Evolutionary conservation across 2,797 vertebrate species (phyloP).

Genomic region (Danionella dracula): DNA sequence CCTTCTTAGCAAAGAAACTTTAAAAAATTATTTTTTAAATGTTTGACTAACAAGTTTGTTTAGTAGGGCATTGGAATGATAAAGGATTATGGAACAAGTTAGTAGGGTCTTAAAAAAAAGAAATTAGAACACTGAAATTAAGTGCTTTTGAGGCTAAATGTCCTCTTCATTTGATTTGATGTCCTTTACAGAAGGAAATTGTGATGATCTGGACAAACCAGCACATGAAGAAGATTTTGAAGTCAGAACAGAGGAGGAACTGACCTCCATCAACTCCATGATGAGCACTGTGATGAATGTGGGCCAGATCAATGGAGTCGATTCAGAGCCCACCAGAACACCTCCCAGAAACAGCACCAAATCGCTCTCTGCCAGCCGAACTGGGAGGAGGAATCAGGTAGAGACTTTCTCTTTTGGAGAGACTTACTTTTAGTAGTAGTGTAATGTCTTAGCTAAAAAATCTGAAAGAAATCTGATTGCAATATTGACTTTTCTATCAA

Average conservation of each 20-base stretch:
- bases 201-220: background rate
- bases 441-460: no score
- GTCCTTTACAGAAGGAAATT: constrained; percentile 12
- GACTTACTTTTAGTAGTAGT: no score
- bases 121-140: no score
- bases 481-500: no score
- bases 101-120: no score
- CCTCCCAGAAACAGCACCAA: constrained; percentile 58
- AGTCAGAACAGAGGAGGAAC: constrained; percentile 31
- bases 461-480: no score
- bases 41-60: no score
- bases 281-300: constrained; percentile 85
- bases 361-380: constrained; percentile 55
- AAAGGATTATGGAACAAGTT: no score
- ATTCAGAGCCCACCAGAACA: constrained; percentile 17
- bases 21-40: no score
- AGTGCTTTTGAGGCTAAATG: no score
- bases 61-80: no score
- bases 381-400: constrained; percentile 77
- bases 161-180: background rate
- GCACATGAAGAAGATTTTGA: constrained; percentile 16
- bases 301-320: constrained; percentile 67
- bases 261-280: constrained; percentile 86
- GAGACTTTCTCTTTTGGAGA: background rate
- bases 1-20: no score